Evolutionary conservation across 2,797 vertebrate species (phyloP), one percentile per base, ranked within the genome.

Genomic region (Eidolon dupreanum): DNA sequence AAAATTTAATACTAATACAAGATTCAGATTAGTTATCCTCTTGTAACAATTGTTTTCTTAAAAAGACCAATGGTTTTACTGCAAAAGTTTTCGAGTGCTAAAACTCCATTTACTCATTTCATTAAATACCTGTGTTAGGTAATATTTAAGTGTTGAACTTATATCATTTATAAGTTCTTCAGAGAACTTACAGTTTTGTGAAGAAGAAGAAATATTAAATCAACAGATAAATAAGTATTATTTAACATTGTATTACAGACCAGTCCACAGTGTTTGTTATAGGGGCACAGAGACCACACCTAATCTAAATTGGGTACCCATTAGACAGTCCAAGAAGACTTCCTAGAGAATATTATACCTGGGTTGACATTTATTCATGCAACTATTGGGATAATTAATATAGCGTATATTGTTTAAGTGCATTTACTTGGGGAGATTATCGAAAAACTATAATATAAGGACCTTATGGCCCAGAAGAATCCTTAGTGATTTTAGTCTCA

Each of bases 351-450:
- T 73, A 19, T 26, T 68, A 78, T 41, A 83, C 20, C 31, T 84
- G 16, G 15, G 4, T 73, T 94, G 68, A 82, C 31, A 31, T 36
- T 66, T 65, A 85, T 26, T 92, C 68, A 90, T 9, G 91, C n/a
- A 95, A 91, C 63, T 74, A 51, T n/a, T 85, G 79, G 74, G 66
- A 77, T 82, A 90, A 92, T 86, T 89, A 94, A 51, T 43, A 33
- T 55, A 66, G 68, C 33, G 3, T 55, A 53, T 59, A 74, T 91
- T 59, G 16, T 83, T 90, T 81, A 61, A 93, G 31, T 74, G 20
- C 20, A 81, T 68, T 94, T 96, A 83, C 57, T 46, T 15, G 93
- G n/a, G 36, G 28, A 28, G 46, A 63, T 75, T 86, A 43, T 15
- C 15, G 55, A 75, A 81, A 61, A 68, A 7, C 11, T 65, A 36